Conservation (phyloP, 2,888 invertebrate genomes). For the Palloptera scutellata region DNA sequence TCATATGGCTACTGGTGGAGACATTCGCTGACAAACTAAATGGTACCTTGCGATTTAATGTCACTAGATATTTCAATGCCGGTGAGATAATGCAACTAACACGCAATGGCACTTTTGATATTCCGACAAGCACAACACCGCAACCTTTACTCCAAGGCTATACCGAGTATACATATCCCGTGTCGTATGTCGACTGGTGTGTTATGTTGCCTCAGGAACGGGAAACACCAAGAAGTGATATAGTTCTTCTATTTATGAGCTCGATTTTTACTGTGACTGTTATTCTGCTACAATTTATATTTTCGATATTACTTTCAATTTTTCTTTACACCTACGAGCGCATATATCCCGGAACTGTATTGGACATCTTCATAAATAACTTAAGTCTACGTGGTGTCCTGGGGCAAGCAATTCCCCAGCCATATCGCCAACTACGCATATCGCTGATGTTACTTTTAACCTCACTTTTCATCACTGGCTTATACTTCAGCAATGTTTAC, state of each 20-base stretch:
- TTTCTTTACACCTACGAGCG: background rate
- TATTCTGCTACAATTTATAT: background rate
- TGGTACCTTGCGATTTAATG: background rate
- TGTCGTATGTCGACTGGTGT: conserved; percentile 8
- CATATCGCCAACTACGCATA: background rate
- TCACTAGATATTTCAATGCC: background rate
- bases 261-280: background rate
- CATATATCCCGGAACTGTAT: background rate
- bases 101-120: conserved; percentile 13
- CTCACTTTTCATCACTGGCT: conserved; percentile 2
- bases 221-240: background rate
- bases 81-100: background rate
- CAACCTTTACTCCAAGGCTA: background rate
- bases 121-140: conserved; percentile 10
- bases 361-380: background rate
- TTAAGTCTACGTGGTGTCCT: conserved; percentile 12
- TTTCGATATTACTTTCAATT: background rate
- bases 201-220: conserved; percentile 5
- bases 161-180: conserved; percentile 7
- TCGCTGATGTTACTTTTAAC: background rate
- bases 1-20: background rate
- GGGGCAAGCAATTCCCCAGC: background rate
- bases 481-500: background rate
- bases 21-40: conserved; percentile 16
- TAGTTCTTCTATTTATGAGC: background rate